A percentile compares a stretch with the other conserved stretches of the same genome.
Conservation (phyloP, 2,888 invertebrate genomes). For the Formica aserva region DNA sequence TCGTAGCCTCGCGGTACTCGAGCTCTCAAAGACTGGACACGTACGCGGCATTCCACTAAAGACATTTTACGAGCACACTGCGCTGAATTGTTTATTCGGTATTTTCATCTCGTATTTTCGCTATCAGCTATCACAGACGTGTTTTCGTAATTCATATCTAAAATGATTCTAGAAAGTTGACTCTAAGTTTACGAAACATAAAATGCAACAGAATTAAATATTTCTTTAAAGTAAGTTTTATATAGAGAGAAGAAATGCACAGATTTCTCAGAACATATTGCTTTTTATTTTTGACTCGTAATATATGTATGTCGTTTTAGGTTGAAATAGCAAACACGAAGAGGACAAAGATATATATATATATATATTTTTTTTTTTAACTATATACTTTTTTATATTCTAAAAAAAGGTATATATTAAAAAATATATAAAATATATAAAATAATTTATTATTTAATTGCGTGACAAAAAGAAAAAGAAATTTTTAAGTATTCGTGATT, state of each 20-base stretch:
- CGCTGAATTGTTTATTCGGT: not conserved
- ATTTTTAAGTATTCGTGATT: not conserved
- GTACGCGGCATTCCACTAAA: constrained; percentile 29
- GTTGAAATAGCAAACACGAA: constrained; percentile 16
- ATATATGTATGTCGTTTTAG: not conserved
- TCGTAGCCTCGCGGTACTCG: constrained; percentile 53
- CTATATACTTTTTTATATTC: not conserved
- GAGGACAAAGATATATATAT: constrained; percentile 8
- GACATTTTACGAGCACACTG: not conserved
- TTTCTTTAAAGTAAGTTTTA: not conserved
- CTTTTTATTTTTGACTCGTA: constrained; percentile 10
- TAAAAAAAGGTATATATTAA: constrained; percentile 3
- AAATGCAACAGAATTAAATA: not conserved
- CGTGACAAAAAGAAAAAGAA: no score
- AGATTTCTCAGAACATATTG: not conserved
- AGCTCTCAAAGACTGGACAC: constrained; percentile 39
- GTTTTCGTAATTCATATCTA: not conserved
- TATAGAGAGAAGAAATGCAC: not conserved
- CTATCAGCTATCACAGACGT: not conserved
- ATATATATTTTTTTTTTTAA: not conserved
- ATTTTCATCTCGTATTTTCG: not conserved
- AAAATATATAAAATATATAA: constrained; percentile 3
- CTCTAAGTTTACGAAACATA: not conserved
- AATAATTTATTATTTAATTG: not conserved
- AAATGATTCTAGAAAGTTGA: not conserved